These are phyloP conservation scores for Coranthus polyacanthus DNA, from an alignment of 2,797 vertebrate species.

Conservation along the genomic window DNA sequence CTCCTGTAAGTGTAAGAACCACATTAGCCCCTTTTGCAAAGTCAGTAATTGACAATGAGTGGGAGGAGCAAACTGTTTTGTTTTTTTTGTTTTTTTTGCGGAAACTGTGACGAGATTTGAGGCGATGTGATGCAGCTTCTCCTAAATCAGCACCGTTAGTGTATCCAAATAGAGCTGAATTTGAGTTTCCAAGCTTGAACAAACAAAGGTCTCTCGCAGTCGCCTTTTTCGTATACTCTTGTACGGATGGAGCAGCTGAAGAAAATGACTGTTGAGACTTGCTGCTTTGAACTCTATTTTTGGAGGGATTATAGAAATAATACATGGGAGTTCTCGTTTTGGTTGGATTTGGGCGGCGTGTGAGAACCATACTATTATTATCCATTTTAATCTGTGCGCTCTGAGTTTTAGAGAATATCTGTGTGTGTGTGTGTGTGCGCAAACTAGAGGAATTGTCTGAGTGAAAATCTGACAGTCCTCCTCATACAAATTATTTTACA, in stretches of 20 bases:
- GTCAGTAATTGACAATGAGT: conserved; percentile 35
- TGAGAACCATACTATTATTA: conserved; percentile 51
- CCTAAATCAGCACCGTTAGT: conserved; percentile 21
- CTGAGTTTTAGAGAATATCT: too few species aligned
- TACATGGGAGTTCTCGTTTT: conserved; percentile 51
- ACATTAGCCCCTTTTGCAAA: conserved; percentile 29
- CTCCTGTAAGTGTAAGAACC: conserved; percentile 28
- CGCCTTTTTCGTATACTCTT: conserved; percentile 33
- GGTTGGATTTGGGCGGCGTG: conserved; percentile 36
- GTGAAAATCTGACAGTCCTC: conserved; percentile 3
- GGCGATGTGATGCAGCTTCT: conserved; percentile 31
- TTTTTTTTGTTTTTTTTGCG: conserved; percentile 5
- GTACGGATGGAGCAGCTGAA: conserved; percentile 14
- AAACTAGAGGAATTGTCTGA: not conserved
- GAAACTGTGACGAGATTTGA: conserved; percentile 6
- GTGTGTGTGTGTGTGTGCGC: too few species aligned
- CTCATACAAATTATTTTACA: conserved; percentile 19
- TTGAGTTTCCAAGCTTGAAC: conserved; percentile 41
- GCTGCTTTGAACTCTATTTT: conserved; percentile 58
- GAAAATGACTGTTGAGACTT: conserved; percentile 15
- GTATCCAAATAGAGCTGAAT: conserved; percentile 53
- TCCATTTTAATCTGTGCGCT: conserved; percentile 45
- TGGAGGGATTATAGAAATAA: conserved; percentile 73
- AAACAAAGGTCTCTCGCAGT: conserved; percentile 49
- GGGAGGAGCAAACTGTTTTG: conserved; percentile 24